Evolutionary conservation across 2,888 invertebrate species (phyloP), one percentile per base, ranked within the genome.

Genomic region (Parasteatoda lunata): DNA sequence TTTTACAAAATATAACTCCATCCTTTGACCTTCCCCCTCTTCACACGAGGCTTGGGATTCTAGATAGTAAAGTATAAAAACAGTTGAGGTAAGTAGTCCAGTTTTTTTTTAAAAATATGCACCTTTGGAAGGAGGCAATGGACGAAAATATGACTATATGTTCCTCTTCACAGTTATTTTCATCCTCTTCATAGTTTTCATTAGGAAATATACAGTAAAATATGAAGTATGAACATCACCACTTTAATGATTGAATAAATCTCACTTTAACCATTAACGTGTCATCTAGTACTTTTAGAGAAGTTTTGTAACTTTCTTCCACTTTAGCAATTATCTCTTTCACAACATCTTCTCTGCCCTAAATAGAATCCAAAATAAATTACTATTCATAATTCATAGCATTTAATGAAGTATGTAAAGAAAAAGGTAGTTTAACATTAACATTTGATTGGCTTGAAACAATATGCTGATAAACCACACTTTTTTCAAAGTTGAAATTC

Each of bases 181-280:
- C 47, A 77, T 69, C 52, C 52, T 45, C 77, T 65, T 51, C 75
- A 75, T 49, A 15, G 45, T 59, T 77, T 48, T 45, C n/a, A 77
- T 70, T n/a, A 68, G 48, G 85, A 80, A 86, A 86, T 86, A 66
- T 84, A 78, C 77, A 78, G 73, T 45, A 75, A 51, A 65, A 69
- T 51, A 15, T 77, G 30, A 30, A 52, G 48, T 9, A 59, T 59
- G 5, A 47, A 47, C 65, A 84, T 89, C 88, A 88, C 84, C 83
- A 89, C 73, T 88, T 88, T 45, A 90, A 77, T 13, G 90, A 89
- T n/a, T 89, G 83, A 47, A 94, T 91, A 90, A 93, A 93, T 91
- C 93, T 94, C 6, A 92, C 90, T 92, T 94, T 94, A 89, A 92
- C 93, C 90, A 93, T 93, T 84, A 94, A 91, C 89, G 94, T 92